Base-by-base conservation (phyloP, 2,113 vertebrate genomes). In the Ptilorrhoa leucosticta region DNA sequence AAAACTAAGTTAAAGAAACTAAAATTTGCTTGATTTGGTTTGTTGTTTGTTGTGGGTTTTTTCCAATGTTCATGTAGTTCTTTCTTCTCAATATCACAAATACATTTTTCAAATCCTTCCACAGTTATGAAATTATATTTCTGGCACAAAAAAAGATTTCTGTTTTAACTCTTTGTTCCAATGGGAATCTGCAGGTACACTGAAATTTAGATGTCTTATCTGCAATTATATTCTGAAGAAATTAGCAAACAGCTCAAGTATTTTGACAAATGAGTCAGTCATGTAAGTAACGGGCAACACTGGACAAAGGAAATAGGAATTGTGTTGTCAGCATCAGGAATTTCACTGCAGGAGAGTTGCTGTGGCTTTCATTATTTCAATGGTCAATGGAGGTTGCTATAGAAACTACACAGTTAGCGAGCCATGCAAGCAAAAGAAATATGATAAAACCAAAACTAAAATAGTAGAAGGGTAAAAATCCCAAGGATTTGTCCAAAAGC, bases 371-470 rank as follows among this genome's bases (percentile, higher is more conserved):
- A 97, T 98, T 97, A 98, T 97, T 97, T 96, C 94, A 94, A 73
- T 71, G 68, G 96, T 97, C 98, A 97, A 95, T 97, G 93, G 96
- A 94, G 96, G 98, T 98, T 98, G 98, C 98, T 97, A 98, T 98
- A 98, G 98, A 98, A 98, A 98, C 98, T 96, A 97, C 96, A 90
- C 93, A 94, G 91, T 97, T 98, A 98, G 94, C 71, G 95, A 97
- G 92, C 84, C 90, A 93, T 42, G 27, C 56, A 97, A 89, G 66
- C 63, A 94, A 96, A 97, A 97, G 94, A 93, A 94, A 97, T 96
- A 96, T 93, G 76, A 93, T 94, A 97, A 97, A 97, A 94, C 69
- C 71, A 94, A 96, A 97, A 91, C 68, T 84, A 81, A 71, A 82
- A 35, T 8, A 71, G 81, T 63, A 60, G 77, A 75, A 89, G 37